These are phyloP conservation scores for Heliconius hortense DNA, from an alignment of 2,888 invertebrate genomes.

Conservation along the genomic window DNA sequence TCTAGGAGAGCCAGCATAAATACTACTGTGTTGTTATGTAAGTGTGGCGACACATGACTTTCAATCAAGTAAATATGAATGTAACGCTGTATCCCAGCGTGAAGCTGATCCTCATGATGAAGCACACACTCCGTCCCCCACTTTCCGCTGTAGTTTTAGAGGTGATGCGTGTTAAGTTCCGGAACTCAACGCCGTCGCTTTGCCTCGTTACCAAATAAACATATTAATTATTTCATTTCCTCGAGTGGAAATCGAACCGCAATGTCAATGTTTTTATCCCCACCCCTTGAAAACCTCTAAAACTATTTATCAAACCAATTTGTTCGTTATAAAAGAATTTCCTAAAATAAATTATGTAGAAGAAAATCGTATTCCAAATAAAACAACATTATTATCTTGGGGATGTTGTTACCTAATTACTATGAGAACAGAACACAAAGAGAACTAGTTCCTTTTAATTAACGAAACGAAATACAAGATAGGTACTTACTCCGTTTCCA, in stretches of 20 bases:
- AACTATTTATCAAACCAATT: neutral
- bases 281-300: no score
- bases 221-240: no score
- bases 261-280: no score
- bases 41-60: neutral
- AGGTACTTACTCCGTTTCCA: neutral
- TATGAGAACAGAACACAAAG: neutral
- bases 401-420: constrained; percentile 3
- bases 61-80: neutral
- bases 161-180: no score
- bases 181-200: no score
- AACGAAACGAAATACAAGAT: neutral
- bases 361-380: neutral
- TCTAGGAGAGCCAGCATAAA: neutral
- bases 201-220: no score
- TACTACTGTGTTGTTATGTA: neutral
- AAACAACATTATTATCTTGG: neutral
- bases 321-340: neutral
- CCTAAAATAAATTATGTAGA: neutral
- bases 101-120: no score
- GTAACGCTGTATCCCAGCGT: no score
- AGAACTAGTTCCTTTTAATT: constrained; percentile 1
- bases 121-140: no score
- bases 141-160: no score
- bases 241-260: no score